Percentiles rank a stretch among this genome's conserved stretches.
These are phyloP conservation scores for Pherbina coryleti DNA, from an alignment of 2,888 invertebrate species.

Conservation along the genomic window DNA sequence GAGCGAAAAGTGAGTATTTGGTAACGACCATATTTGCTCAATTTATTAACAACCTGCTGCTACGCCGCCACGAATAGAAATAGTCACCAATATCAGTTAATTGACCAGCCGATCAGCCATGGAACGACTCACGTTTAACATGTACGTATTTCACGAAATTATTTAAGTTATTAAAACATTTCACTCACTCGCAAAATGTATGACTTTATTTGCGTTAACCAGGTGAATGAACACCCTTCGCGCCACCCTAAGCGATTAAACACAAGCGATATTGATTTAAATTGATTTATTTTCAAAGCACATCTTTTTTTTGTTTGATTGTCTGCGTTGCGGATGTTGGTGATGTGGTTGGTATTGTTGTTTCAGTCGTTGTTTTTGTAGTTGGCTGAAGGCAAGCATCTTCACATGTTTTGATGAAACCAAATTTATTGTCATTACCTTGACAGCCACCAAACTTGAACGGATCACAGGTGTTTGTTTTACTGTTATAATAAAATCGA, in stretches of 20 bases:
- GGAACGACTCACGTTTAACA: background rate
- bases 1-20: too few relatives aligned
- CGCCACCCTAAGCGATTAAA: background rate
- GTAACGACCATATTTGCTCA: background rate
- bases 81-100: background rate
- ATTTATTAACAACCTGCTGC: background rate
- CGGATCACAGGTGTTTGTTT: constrained; percentile 57
- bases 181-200: background rate
- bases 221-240: too few relatives aligned
- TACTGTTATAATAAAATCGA: constrained; percentile 61
- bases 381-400: constrained; percentile 52
- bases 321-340: background rate
- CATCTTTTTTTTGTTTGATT: background rate
- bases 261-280: constrained; percentile 5
- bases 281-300: constrained; percentile 37
- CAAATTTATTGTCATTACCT: constrained; percentile 64
- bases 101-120: background rate
- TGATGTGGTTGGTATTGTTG: background rate
- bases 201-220: background rate
- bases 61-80: background rate
- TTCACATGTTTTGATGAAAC: constrained; percentile 60
- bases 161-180: background rate
- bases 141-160: too few relatives aligned
- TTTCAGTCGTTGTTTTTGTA: background rate
- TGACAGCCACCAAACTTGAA: constrained; percentile 64